These are phyloP conservation scores for Lepidurus apus DNA, from an alignment of 1,140 invertebrate genomes.

Conservation along the genomic window DNA sequence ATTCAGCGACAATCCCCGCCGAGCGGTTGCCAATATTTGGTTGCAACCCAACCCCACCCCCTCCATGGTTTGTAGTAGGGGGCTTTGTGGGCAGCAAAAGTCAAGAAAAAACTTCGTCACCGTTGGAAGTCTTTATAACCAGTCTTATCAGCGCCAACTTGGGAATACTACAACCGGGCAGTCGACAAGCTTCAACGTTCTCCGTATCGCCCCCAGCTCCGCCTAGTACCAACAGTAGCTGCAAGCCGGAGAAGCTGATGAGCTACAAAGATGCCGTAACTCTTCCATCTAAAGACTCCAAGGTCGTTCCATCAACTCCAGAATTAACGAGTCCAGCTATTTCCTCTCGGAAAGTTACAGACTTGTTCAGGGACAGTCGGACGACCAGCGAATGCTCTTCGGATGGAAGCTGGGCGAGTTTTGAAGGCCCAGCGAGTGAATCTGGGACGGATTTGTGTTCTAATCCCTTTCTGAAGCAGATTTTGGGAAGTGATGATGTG, in stretches of 20 bases:
- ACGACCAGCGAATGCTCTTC: neutral
- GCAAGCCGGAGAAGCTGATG: neutral
- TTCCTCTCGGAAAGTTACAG: neutral
- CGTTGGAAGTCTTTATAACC: neutral
- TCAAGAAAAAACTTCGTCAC: slow-evolving; percentile 18
- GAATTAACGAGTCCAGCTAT: neutral
- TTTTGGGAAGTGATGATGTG: neutral
- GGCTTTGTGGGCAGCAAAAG: slow-evolving; percentile 33
- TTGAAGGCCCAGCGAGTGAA: neutral
- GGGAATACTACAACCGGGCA: neutral
- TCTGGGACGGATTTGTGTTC: neutral
- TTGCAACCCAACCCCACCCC: neutral
- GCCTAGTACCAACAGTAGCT: neutral
- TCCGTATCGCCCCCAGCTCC: neutral
- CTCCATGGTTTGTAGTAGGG: slow-evolving; percentile 26
- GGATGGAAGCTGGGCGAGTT: neutral
- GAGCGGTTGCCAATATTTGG: neutral
- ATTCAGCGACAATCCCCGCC: neutral
- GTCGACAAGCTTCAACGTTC: neutral
- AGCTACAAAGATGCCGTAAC: neutral
- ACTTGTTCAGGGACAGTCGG: neutral
- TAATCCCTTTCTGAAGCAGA: neutral
- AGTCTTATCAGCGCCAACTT: neutral
- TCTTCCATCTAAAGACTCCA: neutral
- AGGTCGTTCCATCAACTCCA: neutral